Conservation (phyloP, 2,797 vertebrate genomes). For the Micropoecilia bifurca region DNA sequence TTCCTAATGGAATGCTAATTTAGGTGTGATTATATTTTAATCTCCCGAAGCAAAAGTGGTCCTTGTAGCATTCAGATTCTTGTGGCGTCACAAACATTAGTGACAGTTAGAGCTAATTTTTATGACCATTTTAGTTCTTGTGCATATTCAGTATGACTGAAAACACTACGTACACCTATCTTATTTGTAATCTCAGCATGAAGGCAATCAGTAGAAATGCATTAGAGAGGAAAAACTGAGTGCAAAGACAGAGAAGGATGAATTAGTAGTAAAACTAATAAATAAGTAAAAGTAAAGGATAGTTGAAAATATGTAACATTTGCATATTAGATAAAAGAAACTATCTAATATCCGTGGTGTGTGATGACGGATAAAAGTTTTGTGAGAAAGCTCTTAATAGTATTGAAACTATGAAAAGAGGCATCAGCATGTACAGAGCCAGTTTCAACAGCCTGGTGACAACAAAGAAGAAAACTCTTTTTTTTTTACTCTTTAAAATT, state of each 20-base stretch:
- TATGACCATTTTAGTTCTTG: conserved; percentile 21
- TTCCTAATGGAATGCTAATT: conserved; percentile 72
- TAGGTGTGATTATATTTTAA: conserved; percentile 73
- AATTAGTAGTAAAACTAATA: conserved; percentile 2
- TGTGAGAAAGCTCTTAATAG: conserved; percentile 35
- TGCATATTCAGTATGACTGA: not conserved
- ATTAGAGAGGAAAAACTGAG: conserved; percentile 21
- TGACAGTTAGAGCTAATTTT: conserved; percentile 22
- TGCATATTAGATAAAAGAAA: conserved; percentile 30
- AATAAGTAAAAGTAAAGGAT: conserved; percentile 28
- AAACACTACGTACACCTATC: conserved; percentile 41
- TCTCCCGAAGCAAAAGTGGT: conserved; percentile 54
- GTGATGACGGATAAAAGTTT: conserved; percentile 28
- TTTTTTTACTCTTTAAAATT: conserved; percentile 19
- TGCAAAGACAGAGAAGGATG: conserved; percentile 25
- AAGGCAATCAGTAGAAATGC: conserved; percentile 32
- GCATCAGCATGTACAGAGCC: conserved; percentile 17
- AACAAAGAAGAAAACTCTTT: conserved; percentile 16
- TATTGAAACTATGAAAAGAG: conserved; percentile 17
- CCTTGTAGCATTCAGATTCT: conserved; percentile 37
- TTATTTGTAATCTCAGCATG: conserved; percentile 54
- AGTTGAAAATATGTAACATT: conserved; percentile 19
- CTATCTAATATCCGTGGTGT: conserved; percentile 1
- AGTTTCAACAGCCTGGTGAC: conserved; percentile 1
- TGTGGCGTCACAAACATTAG: conserved; percentile 41